Percentiles rank a stretch among this genome's conserved stretches.
Evolutionary conservation across 2,113 vertebrate species (phyloP).

Genomic region (Malaclemys terrapin): DNA sequence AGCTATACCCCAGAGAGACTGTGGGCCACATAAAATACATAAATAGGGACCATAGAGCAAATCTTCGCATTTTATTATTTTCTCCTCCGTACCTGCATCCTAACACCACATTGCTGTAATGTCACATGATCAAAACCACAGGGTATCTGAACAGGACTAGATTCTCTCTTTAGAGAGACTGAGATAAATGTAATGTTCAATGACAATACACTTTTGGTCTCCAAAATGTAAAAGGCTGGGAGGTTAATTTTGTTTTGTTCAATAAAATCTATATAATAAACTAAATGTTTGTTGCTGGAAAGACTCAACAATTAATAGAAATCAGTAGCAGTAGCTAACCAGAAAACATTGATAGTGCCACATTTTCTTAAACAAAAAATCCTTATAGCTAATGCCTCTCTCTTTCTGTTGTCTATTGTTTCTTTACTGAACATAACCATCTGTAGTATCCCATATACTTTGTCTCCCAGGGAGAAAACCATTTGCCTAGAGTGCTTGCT

Average conservation of each 20-base stretch:
- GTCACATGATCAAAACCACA: neutral
- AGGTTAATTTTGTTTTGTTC: neutral
- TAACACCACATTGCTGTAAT: neutral
- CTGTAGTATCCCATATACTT: neutral
- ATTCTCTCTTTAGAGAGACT: neutral
- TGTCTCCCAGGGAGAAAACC: neutral
- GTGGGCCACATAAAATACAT: neutral
- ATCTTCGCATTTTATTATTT: neutral
- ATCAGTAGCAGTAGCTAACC: neutral
- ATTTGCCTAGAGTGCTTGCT: neutral
- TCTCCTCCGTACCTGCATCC: neutral
- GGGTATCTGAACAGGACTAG: neutral
- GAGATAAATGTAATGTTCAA: neutral
- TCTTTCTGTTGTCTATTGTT: neutral
- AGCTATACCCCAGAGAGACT: neutral
- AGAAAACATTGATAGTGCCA: neutral
- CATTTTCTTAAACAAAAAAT: neutral
- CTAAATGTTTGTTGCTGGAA: neutral
- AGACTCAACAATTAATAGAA: slow-evolving; percentile 14
- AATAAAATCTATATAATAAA: neutral
- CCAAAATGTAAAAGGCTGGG: neutral
- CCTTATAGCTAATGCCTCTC: neutral
- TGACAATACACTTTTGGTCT: fast-evolving
- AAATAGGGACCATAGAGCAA: neutral
- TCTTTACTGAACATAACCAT: neutral